Percentiles rank a stretch among this genome's conserved stretches.
phyloP scores from a whole-genome alignment of 2,113 vertebrate genomes.

The Progne subis region DNA sequence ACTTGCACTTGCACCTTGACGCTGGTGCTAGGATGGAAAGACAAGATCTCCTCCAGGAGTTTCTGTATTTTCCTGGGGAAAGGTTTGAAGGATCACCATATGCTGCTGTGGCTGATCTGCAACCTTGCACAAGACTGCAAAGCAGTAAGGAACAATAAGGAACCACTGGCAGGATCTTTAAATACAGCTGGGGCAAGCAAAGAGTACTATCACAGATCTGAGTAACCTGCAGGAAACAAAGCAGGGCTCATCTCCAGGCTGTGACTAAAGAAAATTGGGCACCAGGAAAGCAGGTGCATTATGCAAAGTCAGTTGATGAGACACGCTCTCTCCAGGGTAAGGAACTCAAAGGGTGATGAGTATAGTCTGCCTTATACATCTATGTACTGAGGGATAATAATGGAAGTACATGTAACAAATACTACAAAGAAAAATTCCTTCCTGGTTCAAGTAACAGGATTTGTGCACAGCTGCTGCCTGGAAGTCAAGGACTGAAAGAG shows the following conservation, averaged over 20 bases:
- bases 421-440: background rate
- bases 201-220: background rate
- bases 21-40: background rate
- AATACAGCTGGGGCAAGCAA: background rate
- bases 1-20: background rate
- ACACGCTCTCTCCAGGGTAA: background rate
- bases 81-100: background rate
- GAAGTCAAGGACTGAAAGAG: background rate
- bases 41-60: background rate
- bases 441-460: background rate
- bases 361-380: background rate
- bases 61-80: background rate
- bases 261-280: background rate
- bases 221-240: background rate
- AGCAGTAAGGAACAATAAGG: background rate
- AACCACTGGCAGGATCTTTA: background rate
- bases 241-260: background rate
- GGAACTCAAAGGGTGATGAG: background rate
- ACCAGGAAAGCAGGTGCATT: background rate
- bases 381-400: background rate
- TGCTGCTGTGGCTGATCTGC: background rate
- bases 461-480: background rate
- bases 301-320: background rate
- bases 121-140: background rate
- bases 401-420: background rate